Evolutionary conservation across 2,888 invertebrate species (phyloP), one percentile per base, ranked within the genome.

Genomic region (Sarcophaga rosellei): DNA sequence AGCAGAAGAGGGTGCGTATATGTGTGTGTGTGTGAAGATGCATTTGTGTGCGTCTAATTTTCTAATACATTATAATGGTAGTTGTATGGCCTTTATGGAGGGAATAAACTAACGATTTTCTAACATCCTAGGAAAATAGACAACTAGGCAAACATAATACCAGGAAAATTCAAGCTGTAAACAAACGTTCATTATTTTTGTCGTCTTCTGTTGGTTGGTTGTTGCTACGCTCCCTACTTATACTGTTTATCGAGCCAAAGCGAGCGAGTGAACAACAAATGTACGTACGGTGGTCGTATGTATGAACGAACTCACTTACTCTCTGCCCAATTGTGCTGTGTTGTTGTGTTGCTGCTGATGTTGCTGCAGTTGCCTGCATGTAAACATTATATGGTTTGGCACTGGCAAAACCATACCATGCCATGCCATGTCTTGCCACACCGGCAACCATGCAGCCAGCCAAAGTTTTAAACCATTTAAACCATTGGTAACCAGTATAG

Each of bases 61-160:
- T 86, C 86, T 86, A 86, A 86, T 86, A 57, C 75, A 47, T 59
- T 70, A 61, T 70, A 61, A 25, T 81, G 59, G 45, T 76, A 61
- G 23, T 47, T 53, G 53, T 66, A 74, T 65, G 78, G 81, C 84
- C 86, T 86, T 84, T 73, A 78, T 81, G 81, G 84, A 86, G 84
- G 84, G 86, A 78, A 86, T 84, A 84, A 86, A 86, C 86, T 86
- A 86, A 86, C 78, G 78, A 86, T 86, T 86, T 86, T 86, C 86
- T 86, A 86, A 86, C 86, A 86, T 86, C 84, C 81, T 84, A 84
- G 86, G 86, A 86, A 86, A 86, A 86, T 86, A 84, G 84, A 84
- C 86, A 86, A 86, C 86, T 86, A 84, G 86, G 86, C 86, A 86
- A 86, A 86, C 86, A 86, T 86, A 86, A 86, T 84, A 78, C 84